phyloP scores from a whole-genome alignment of 1,140 invertebrate species.

The Laupala kohalensis region DNA sequence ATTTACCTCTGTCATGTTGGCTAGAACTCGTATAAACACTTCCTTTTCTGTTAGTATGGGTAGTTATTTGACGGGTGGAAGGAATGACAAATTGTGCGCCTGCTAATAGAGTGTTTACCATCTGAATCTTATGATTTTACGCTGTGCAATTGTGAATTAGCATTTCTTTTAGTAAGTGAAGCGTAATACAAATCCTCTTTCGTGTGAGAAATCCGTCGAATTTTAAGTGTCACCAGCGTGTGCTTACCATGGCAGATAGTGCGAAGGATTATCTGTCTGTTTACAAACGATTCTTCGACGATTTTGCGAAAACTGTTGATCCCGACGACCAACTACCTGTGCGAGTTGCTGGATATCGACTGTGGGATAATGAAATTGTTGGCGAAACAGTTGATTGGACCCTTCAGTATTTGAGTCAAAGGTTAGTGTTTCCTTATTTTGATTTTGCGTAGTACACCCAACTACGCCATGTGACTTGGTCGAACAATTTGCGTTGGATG shows the following conservation, averaged over 20 bases:
- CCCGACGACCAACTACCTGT: slow-evolving; percentile 60
- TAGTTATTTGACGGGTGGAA: slow-evolving; percentile 1
- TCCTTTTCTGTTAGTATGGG: neutral
- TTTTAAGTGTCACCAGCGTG: neutral
- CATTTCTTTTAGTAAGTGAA: neutral
- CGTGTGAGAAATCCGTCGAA: neutral
- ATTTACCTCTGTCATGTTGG: too few species aligned
- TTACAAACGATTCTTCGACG: slow-evolving; percentile 53
- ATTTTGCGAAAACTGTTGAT: slow-evolving; percentile 48
- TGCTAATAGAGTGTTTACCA: neutral
- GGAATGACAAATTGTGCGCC: too few species aligned
- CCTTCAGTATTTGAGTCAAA: slow-evolving; percentile 59
- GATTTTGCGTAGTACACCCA: too few species aligned
- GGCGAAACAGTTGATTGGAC: slow-evolving; percentile 65
- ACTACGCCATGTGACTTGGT: too few species aligned
- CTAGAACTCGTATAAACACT: neutral
- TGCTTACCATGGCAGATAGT: slow-evolving; percentile 4
- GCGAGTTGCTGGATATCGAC: slow-evolving; percentile 49
- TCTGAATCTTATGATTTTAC: neutral
- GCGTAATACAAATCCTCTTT: neutral
- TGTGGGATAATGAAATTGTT: slow-evolving; percentile 51
- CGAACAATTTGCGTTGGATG: too few species aligned
- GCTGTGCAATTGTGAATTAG: neutral
- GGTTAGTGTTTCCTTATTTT: too few species aligned
- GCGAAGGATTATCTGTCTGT: slow-evolving; percentile 42